A percentile compares a stretch with the other conserved stretches of the same genome.
phyloP scores from a whole-genome alignment of 1,140 invertebrate species.

The Dinothrombium tinctorium region DNA sequence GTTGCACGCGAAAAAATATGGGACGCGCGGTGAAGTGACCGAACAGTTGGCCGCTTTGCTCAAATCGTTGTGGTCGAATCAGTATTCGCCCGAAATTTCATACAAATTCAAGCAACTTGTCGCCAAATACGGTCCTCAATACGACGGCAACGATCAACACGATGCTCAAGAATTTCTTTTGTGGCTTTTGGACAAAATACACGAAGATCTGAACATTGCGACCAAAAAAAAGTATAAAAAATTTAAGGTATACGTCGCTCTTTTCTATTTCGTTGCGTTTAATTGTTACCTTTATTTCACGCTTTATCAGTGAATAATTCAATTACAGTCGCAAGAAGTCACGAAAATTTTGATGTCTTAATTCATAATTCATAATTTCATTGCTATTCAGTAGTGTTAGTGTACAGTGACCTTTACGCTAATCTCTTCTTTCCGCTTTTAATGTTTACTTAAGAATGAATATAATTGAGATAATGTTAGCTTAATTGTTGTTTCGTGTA shows the following conservation, averaged over 20 bases:
- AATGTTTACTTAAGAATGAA: no score
- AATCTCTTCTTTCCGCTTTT: no score
- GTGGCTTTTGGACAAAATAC: slow-evolving; percentile 35
- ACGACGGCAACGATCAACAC: slow-evolving; percentile 32
- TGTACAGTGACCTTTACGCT: no score
- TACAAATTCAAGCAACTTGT: slow-evolving; percentile 41
- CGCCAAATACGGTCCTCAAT: slow-evolving; percentile 33
- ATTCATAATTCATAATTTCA: no score
- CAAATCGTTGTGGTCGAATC: slow-evolving; percentile 77
- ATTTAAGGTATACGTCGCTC: background rate
- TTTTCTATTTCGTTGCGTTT: no score
- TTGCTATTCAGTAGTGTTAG: no score
- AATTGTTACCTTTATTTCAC: no score
- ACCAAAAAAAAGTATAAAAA: slow-evolving; percentile 69
- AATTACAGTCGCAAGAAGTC: no score
- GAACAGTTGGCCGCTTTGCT: slow-evolving; percentile 68
- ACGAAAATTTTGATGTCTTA: no score
- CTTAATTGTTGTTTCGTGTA: no score
- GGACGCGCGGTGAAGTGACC: slow-evolving; percentile 71
- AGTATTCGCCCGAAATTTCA: slow-evolving; percentile 52
- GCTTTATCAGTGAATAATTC: no score
- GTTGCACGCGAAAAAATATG: slow-evolving; percentile 46
- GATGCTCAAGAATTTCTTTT: slow-evolving; percentile 36
- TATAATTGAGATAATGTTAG: no score
- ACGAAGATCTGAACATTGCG: slow-evolving; percentile 43